phyloP scores from a whole-genome alignment of 2,113 vertebrate species.

The Mungos mungo region DNA sequence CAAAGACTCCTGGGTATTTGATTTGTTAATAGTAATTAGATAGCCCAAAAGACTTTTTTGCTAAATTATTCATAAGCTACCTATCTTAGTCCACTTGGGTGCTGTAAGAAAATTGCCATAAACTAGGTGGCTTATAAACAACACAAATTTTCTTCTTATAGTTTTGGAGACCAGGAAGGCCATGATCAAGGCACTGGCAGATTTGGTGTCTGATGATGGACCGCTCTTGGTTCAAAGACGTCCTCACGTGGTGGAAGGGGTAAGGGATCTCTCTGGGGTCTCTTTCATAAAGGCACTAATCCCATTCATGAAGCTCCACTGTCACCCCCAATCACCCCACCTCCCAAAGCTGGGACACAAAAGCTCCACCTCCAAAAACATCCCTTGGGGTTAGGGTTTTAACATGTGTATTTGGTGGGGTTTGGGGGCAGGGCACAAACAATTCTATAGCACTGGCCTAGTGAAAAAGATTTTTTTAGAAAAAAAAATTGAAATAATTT shows the following conservation, averaged over 20 bases:
- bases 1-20: not conserved
- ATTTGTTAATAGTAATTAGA: not conserved
- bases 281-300: not conserved
- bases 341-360: not conserved
- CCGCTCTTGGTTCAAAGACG: not conserved
- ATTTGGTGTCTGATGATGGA: not conserved
- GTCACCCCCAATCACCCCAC: not conserved
- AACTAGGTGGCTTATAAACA: not conserved
- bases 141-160: not conserved
- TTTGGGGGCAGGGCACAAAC: not conserved
- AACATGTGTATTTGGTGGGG: not conserved
- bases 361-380: not conserved
- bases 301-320: not conserved
- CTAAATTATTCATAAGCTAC: not conserved
- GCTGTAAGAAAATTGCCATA: not conserved
- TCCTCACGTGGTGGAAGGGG: not conserved
- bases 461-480: not conserved
- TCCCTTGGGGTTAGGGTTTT: not conserved
- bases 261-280: not conserved
- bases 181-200: not conserved
- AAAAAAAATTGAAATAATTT: not conserved
- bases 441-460: not conserved
- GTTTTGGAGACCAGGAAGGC: not conserved
- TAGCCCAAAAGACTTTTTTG: not conserved
- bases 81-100: not conserved